A percentile compares a stretch with the other conserved stretches of the same genome.
These are phyloP conservation scores for Pantherophis vulpinus DNA, from an alignment of 2,797 vertebrate species.

Conservation along the genomic window DNA sequence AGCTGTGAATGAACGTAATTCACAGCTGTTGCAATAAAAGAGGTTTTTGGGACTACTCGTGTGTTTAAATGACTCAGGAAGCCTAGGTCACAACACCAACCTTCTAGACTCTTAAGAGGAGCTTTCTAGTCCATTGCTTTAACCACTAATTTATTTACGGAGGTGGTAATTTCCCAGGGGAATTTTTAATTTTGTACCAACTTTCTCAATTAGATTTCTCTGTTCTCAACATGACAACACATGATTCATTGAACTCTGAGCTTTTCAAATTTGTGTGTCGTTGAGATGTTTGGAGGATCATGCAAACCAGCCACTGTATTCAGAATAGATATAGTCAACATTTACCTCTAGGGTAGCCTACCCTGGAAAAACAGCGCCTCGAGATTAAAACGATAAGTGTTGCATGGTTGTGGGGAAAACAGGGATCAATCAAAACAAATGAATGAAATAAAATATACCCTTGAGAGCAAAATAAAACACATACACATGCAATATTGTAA, in stretches of 20 bases:
- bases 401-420: background rate
- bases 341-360: background rate
- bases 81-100: background rate
- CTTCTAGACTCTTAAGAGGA: background rate
- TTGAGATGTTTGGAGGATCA: background rate
- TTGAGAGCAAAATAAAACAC: background rate
- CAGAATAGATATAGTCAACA: background rate
- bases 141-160: too few relatives aligned
- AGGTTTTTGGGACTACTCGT: too few relatives aligned
- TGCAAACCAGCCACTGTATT: background rate
- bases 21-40: too few relatives aligned
- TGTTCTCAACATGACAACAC: background rate
- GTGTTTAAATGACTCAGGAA: too few relatives aligned
- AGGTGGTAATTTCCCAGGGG: background rate
- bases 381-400: background rate
- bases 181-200: background rate
- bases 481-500: background rate
- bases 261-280: background rate
- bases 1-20: too few relatives aligned
- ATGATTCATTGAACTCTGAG: background rate
- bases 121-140: too few relatives aligned
- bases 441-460: background rate
- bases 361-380: background rate
- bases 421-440: background rate
- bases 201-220: background rate